Percentiles rank a stretch among this genome's conserved stretches.
These are phyloP conservation scores for Alfaro cultratus DNA, from an alignment of 2,797 vertebrate species.

Conservation along the genomic window DNA sequence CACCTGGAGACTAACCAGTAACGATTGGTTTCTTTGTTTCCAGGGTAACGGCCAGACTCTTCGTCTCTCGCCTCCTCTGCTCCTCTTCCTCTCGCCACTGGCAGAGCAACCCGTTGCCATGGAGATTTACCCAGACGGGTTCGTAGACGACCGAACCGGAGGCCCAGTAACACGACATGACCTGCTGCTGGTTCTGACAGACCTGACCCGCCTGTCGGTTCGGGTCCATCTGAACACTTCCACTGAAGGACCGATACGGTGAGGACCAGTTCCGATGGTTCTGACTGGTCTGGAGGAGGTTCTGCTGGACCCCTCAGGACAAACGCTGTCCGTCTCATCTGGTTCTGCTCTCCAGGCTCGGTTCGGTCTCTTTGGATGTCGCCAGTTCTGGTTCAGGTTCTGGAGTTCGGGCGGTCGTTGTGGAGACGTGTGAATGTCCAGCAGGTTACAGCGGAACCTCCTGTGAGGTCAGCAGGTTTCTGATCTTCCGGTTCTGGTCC, in stretches of 20 bases:
- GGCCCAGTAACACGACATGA: constrained; percentile 82
- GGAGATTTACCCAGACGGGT: constrained; percentile 77
- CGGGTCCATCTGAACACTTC: constrained; percentile 83
- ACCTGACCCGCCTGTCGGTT: constrained; percentile 84
- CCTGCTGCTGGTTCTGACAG: constrained; percentile 86
- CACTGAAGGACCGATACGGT: constrained; percentile 83
- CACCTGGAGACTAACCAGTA: background rate
- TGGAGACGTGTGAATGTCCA: constrained; percentile 93
- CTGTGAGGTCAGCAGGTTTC: constrained; percentile 86
- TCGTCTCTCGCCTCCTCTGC: constrained; percentile 71
- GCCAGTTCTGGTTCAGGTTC: constrained; percentile 78
- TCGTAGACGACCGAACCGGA: constrained; percentile 79
- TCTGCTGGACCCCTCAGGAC: background rate
- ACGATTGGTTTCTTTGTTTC: constrained; percentile 40
- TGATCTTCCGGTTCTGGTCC: background rate
- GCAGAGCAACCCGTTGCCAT: constrained; percentile 77
- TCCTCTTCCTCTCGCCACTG: constrained; percentile 82
- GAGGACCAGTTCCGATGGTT: constrained; percentile 18
- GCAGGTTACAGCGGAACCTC: constrained; percentile 92
- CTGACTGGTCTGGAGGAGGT: background rate
- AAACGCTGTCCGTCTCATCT: background rate
- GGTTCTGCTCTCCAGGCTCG: constrained; percentile 76
- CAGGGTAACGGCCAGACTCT: constrained; percentile 86
- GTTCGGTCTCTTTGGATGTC: constrained; percentile 84
- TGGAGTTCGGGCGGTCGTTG: constrained; percentile 75